Evolutionary conservation across 2,888 invertebrate species (phyloP), one percentile per base, ranked within the genome.

Genomic region (Cremastinae sp.): DNA sequence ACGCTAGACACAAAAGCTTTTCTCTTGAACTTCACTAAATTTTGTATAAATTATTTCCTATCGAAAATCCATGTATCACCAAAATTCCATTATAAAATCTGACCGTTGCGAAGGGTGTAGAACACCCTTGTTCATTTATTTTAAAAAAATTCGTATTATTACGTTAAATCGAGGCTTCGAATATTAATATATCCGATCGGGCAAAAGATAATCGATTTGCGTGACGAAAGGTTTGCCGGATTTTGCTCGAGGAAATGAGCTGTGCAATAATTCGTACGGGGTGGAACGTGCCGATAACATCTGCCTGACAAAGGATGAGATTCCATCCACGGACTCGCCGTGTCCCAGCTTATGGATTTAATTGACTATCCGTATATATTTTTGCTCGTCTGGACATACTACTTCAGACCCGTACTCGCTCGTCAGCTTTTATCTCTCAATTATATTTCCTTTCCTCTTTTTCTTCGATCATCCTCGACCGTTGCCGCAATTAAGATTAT

Each of bases 331-430:
- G 58, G 58, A 28, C 28, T 56, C 49, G 41, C 20, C 28, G 51
- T 65, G 51, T 47, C 22, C 43, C 59, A 82, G 85, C 84, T 85
- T 81, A 82, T 64, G 79, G 83, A 84, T 83, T 85, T 85, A 85
- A 86, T 86, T 87, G 86, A 85, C 85, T 84, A 86, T 84, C 81
- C 79, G 76, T 78, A 83, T 83, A 84, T 84, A 85, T 85, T 83
- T 86, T 83, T 83, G 83, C 80, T 77, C 80, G 86, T 82, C 82
- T 84, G 66, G 14, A 38, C 1, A 36, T 56, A 36, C 18, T 56
- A 38, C 56, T 36, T 64, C 58, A 53, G 49, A 28, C 61, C 56
- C 69, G 28, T 54, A 59, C 61, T 61, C 64, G 38, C 41, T 10
- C 45, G 58, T 12, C 64, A 59, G 14, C 65, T 62, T 65, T 69